These are phyloP conservation scores for Penaeus indicus DNA, from an alignment of 1,140 invertebrate species.

Conservation along the genomic window DNA sequence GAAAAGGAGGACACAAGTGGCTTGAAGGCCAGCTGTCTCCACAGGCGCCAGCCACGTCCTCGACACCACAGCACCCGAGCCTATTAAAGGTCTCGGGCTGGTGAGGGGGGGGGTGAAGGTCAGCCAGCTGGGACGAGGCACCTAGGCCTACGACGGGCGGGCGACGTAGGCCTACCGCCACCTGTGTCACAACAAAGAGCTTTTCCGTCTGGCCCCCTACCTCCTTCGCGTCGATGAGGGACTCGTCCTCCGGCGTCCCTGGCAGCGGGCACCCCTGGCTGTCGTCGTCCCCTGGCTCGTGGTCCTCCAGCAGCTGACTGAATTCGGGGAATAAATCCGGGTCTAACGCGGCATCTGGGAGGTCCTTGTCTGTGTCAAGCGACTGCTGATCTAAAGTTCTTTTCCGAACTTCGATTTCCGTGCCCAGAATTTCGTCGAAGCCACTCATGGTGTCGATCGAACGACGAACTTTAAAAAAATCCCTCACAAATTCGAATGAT, in stretches of 20 bases:
- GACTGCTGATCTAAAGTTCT: constrained; percentile 43
- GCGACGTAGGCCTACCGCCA: no score
- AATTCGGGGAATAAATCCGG: constrained; percentile 65
- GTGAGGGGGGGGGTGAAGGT: no score
- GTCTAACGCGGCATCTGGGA: constrained; percentile 37
- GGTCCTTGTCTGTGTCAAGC: constrained; percentile 19
- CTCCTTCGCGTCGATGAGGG: constrained; percentile 55
- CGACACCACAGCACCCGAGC: no score
- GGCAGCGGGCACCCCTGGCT: constrained; percentile 81
- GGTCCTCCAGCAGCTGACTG: constrained; percentile 60
- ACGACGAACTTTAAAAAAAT: neutral
- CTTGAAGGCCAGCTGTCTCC: no score
- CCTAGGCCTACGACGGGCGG: no score
- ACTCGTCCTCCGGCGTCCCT: constrained; percentile 85
- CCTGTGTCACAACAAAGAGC: no score
- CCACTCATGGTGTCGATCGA: constrained; percentile 41
- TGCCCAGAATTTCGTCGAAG: constrained; percentile 56
- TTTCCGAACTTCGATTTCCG: constrained; percentile 46
- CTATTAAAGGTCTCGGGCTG: no score
- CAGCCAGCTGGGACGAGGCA: no score
- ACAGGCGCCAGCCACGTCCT: no score
- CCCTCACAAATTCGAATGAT: no score
- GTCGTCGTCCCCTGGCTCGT: constrained; percentile 78
- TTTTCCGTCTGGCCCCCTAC: neutral
- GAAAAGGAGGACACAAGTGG: no score